These are phyloP conservation scores for Pandemis corylana DNA, from an alignment of 2,888 invertebrate genomes.

Conservation along the genomic window DNA sequence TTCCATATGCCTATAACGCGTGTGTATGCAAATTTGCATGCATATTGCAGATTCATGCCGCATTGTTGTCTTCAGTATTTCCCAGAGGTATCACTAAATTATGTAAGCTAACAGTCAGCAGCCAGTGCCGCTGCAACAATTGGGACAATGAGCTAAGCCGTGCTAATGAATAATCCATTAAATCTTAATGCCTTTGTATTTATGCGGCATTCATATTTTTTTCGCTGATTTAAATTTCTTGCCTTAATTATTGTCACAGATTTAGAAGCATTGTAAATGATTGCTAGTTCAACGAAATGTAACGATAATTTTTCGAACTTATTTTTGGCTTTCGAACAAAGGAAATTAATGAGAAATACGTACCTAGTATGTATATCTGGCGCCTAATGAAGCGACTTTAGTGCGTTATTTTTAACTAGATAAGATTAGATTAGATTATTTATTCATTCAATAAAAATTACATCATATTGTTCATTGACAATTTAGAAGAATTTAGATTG, in stretches of 20 bases:
- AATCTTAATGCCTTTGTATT: slow-evolving; percentile 23
- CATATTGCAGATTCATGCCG: slow-evolving; percentile 65
- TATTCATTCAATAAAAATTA: too few species aligned
- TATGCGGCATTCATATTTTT: neutral
- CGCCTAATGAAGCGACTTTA: neutral
- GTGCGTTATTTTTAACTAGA: neutral
- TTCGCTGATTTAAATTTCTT: slow-evolving; percentile 2
- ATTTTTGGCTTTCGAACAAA: neutral
- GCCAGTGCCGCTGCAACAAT: slow-evolving; percentile 20
- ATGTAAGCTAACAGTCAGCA: slow-evolving; percentile 41
- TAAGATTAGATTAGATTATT: too few species aligned
- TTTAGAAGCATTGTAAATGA: neutral
- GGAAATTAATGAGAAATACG: too few species aligned
- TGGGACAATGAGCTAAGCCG: slow-evolving; percentile 29
- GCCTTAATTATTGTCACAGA: neutral
- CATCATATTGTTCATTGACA: too few species aligned
- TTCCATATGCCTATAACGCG: slow-evolving; percentile 57
- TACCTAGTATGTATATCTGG: too few species aligned
- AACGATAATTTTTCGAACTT: neutral
- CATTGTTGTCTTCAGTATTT: slow-evolving; percentile 57
- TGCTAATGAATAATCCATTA: slow-evolving; percentile 34
- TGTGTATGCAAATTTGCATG: slow-evolving; percentile 66
- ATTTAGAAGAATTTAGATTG: too few species aligned
- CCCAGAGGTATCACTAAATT: slow-evolving; percentile 40
- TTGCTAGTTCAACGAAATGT: neutral